Base-by-base conservation (phyloP, 2,797 vertebrate genomes). In the Prionace glauca region DNA sequence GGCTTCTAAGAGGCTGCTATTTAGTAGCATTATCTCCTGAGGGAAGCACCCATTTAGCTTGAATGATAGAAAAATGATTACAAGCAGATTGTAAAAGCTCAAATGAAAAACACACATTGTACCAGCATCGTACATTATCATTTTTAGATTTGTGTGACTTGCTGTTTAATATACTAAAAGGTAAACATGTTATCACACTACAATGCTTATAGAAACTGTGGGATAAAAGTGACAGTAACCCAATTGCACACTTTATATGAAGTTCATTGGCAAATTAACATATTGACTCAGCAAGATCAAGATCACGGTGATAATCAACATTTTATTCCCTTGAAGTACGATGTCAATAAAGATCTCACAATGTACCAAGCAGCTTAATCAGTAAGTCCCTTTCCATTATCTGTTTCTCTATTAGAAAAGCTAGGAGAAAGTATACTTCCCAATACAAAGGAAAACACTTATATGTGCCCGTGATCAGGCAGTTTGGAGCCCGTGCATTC, bases 1-100 rank as follows among this genome's bases (percentile, higher is more conserved):
- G 97, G 97, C 96, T 96, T 95, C 96, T 97, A 97, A 97, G 97
- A 97, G 97, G 97, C 96, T 96, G 95, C 96, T 97, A 97, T 97
- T 97, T 97, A 96, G 98, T 97, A 98, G 98, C 97, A 98, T 98
- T 97, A 97, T 96, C 97, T 97, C 98, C 98, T 97, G 96, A 96
- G 98, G 97, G 97, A 97, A 95, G 71, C 45, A 77, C 71, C 93
- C 93, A 95, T 95, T 94, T 74, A 71, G 93, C 69, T 94, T 95
- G 93, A 95, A 95, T 95, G 93, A 95, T 95, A 77, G 93, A 77
- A 95, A 95, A 95, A 95, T 95, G 93, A 95, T 95, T 95, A 95
- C 93, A 95, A 60, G 93, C 93, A 95, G 93, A 95, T 95, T 95
- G 93, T 56, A 95, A 95, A 95, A 74, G 69, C 93, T 72, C 69